Conservation (phyloP, 2,113 vertebrate species). For the Mormoops blainvillei region DNA sequence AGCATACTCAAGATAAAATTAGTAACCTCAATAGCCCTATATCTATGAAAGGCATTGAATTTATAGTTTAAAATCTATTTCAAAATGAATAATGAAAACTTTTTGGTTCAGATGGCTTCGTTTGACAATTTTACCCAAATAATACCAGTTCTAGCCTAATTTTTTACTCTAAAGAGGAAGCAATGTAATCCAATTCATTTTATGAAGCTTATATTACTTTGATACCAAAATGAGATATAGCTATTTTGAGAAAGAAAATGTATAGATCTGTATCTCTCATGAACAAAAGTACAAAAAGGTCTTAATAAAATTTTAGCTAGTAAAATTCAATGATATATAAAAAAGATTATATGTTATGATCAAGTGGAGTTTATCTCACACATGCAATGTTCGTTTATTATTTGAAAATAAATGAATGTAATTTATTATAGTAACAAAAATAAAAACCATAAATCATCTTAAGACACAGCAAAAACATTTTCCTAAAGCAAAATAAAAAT, state of each 20-base stretch:
- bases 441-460: not conserved
- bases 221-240: not conserved
- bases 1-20: not conserved
- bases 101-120: not conserved
- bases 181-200: not conserved
- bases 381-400: not conserved
- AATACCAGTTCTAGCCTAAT: not conserved
- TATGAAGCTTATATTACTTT: not conserved
- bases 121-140: not conserved
- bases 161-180: not conserved
- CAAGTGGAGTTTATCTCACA: not conserved
- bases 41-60: not conserved
- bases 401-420: not conserved
- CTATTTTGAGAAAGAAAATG: not conserved
- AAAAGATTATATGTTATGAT: not conserved
- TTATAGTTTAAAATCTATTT: not conserved
- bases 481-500: not conserved
- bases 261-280: not conserved
- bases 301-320: not conserved
- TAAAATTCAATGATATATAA: not conserved
- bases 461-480: not conserved
- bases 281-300: not conserved
- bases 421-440: not conserved
- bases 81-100: not conserved
- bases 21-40: not conserved